A percentile compares a stretch with the other conserved stretches of the same genome.
phyloP scores from a whole-genome alignment of 2,888 invertebrate species.

The Drosophila limbata region DNA sequence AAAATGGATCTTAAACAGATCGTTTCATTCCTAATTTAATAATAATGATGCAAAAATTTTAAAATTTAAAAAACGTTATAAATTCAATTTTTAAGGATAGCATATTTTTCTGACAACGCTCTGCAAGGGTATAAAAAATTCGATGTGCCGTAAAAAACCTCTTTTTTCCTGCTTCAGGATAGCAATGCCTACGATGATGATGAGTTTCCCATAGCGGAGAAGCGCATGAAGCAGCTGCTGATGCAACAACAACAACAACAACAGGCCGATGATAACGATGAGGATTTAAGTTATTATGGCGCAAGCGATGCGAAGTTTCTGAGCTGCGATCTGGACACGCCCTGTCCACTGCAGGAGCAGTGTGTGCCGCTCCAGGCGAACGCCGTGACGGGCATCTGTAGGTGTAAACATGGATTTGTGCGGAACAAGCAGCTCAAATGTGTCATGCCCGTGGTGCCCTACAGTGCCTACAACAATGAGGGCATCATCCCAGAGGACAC shows the following conservation, averaged over 20 bases:
- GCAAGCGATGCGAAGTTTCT: conserved; percentile 84
- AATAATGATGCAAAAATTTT: too few relatives aligned
- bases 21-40: too few relatives aligned
- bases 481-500: conserved; percentile 2
- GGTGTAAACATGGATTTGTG: conserved; percentile 89
- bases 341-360: conserved; percentile 89
- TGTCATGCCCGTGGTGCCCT: conserved; percentile 78
- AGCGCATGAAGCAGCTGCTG: conserved; percentile 81
- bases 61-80: too few relatives aligned
- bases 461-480: conserved; percentile 57
- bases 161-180: conserved; percentile 37
- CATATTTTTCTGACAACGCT: background rate
- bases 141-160: background rate
- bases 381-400: conserved; percentile 89
- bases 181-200: conserved; percentile 81
- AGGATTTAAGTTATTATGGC: conserved; percentile 86
- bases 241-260: conserved; percentile 54
- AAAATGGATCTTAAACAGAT: too few relatives aligned
- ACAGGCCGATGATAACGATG: conserved; percentile 82
- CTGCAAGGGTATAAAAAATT: background rate
- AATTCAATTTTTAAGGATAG: too few relatives aligned
- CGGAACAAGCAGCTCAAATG: conserved; percentile 86
- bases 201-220: conserved; percentile 81
- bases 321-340: conserved; percentile 87
- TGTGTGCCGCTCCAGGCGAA: conserved; percentile 88